Evolutionary conservation across 2,888 invertebrate species (phyloP).

Genomic region (Amblyjoppa proteus): DNA sequence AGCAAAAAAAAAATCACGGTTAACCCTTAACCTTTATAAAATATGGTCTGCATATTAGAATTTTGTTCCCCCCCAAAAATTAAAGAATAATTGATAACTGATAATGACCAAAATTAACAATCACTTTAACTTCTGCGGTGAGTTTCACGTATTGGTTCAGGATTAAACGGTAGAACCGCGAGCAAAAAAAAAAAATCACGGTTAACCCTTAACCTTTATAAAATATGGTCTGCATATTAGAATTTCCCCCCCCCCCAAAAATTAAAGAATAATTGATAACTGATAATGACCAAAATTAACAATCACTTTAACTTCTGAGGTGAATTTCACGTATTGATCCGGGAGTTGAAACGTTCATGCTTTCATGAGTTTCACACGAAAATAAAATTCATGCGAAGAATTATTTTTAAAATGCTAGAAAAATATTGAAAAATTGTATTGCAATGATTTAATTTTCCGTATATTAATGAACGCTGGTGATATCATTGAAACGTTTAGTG

Average conservation of each 20-base stretch:
- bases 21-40: neutral
- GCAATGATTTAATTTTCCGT: neutral
- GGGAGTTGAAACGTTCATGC: neutral
- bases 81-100: too few relatives aligned
- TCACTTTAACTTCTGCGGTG: too few relatives aligned
- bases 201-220: neutral
- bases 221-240: neutral
- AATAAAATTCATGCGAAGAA: neutral
- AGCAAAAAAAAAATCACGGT: neutral
- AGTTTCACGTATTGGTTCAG: too few relatives aligned
- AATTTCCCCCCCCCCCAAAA: neutral
- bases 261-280: neutral
- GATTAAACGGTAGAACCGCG: too few relatives aligned
- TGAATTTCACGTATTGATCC: neutral
- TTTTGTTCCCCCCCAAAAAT: neutral
- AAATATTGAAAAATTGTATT: neutral
- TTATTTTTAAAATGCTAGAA: neutral
- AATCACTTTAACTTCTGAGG: neutral
- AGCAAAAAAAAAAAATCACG: neutral
- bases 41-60: neutral
- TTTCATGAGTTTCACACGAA: neutral
- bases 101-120: too few relatives aligned
- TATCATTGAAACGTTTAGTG: slow-evolving; percentile 43
- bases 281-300: neutral
- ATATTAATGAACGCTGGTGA: neutral